A percentile compares a stretch with the other conserved stretches of the same genome.
Conservation (phyloP, 2,797 vertebrate species). For the Gymnothorax javanicus region DNA sequence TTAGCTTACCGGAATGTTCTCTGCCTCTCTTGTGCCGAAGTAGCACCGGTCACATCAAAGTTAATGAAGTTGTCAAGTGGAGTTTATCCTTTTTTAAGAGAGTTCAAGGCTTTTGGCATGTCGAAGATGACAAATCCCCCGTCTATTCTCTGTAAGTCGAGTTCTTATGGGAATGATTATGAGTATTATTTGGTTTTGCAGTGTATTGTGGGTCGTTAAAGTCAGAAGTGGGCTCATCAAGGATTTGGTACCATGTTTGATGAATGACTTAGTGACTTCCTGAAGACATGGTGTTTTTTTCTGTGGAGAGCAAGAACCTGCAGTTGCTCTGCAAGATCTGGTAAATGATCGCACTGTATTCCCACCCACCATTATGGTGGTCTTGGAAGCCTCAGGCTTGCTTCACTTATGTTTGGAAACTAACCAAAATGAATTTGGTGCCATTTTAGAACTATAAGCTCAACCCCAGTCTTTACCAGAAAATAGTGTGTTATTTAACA, state of each 20-base stretch:
- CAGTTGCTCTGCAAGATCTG: neutral
- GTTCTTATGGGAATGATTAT: neutral
- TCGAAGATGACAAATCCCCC: neutral
- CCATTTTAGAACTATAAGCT: neutral
- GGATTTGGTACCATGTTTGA: neutral
- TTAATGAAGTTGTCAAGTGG: neutral
- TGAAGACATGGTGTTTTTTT: neutral
- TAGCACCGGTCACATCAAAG: neutral
- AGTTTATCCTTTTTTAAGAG: neutral
- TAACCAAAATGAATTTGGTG: too few species aligned
- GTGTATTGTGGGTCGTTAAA: neutral
- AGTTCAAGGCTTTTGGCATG: neutral
- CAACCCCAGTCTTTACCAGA: neutral
- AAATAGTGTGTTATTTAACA: neutral
- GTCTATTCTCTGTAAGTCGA: neutral
- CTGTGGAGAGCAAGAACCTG: neutral
- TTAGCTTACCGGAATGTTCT: slow-evolving; percentile 2
- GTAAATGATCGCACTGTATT: neutral
- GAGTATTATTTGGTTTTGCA: neutral
- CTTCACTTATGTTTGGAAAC: too few species aligned
- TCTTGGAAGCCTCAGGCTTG: neutral
- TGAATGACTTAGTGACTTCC: neutral
- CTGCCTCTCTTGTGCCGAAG: slow-evolving; percentile 1
- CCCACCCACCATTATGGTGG: neutral
- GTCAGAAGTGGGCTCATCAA: neutral